Conservation (phyloP, 2,888 invertebrate species). For the Anthoptus insignis region DNA sequence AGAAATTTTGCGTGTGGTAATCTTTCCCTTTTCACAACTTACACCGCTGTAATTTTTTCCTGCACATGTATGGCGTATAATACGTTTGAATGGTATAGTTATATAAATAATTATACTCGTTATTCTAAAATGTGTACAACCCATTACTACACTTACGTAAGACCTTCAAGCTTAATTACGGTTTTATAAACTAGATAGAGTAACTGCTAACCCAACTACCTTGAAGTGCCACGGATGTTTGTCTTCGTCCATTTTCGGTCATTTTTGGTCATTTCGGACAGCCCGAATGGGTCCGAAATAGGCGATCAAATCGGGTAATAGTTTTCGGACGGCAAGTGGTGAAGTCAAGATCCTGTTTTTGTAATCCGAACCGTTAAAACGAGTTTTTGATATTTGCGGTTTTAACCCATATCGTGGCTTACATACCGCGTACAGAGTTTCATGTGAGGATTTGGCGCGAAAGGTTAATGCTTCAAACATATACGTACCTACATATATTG, state of each 20-base stretch:
- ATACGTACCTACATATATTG: too few relatives aligned
- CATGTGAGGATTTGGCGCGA: constrained; percentile 37
- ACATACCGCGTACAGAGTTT: constrained; percentile 28
- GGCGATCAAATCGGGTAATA: constrained; percentile 29
- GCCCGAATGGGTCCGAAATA: constrained; percentile 35
- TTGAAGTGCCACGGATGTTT: constrained; percentile 46
- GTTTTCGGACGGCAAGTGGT: constrained; percentile 22
- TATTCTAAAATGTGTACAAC: too few relatives aligned
- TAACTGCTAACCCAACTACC: constrained; percentile 35
- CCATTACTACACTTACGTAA: constrained; percentile 12
- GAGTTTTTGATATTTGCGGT: constrained; percentile 36
- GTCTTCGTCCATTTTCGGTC: constrained; percentile 36
- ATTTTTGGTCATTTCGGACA: constrained; percentile 26
- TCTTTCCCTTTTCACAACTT: too few relatives aligned
- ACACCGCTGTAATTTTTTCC: too few relatives aligned
- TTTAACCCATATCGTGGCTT: constrained; percentile 33
- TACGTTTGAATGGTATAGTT: too few relatives aligned
- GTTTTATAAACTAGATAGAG: too few relatives aligned
- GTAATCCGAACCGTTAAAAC: constrained; percentile 38
- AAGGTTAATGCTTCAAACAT: constrained; percentile 27
- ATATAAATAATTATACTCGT: too few relatives aligned
- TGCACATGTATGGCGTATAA: too few relatives aligned
- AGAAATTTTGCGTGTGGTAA: too few relatives aligned
- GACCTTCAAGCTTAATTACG: constrained; percentile 20
- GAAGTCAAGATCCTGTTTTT: constrained; percentile 33